Percentiles rank a stretch among this genome's conserved stretches.
phyloP scores from a whole-genome alignment of 2,888 invertebrate species.

The Platynereis dumerilii region DNA sequence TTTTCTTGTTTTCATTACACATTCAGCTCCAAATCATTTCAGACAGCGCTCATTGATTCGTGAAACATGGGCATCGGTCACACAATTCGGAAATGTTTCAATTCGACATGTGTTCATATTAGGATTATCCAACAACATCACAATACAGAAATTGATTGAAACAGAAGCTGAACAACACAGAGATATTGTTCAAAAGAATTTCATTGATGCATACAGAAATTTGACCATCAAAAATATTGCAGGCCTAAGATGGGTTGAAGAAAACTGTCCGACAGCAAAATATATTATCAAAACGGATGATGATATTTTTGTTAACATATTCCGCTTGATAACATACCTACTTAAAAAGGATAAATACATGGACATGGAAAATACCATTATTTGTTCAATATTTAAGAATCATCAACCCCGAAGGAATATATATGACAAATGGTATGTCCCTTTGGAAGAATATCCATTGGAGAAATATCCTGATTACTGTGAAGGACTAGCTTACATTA shows the following conservation, averaged over 20 bases:
- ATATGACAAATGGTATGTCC: conserved; percentile 45
- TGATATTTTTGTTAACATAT: conserved; percentile 59
- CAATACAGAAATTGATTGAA: neutral
- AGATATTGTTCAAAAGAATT: conserved; percentile 50
- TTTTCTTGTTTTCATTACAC: conserved; percentile 32
- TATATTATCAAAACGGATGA: conserved; percentile 42
- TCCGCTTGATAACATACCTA: conserved; percentile 67
- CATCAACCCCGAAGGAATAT: conserved; percentile 35
- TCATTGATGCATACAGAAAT: conserved; percentile 59
- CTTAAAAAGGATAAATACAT: conserved; percentile 26
- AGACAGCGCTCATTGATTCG: conserved; percentile 38
- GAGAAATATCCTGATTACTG: conserved; percentile 47
- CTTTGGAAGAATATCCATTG: conserved; percentile 20
- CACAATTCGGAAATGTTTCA: neutral
- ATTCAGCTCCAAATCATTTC: conserved; percentile 38
- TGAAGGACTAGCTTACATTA: conserved; percentile 46
- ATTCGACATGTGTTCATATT: conserved; percentile 25
- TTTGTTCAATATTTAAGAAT: conserved; percentile 41
- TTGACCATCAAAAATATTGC: conserved; percentile 58
- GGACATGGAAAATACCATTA: conserved; percentile 39
- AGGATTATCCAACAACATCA: conserved; percentile 28
- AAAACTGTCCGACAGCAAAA: conserved; percentile 50
- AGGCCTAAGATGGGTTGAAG: conserved; percentile 48
- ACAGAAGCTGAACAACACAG: conserved; percentile 1
- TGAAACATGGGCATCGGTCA: conserved; percentile 41